Conservation (phyloP, 2,113 vertebrate genomes). For the Mastomys coucha region DNA sequence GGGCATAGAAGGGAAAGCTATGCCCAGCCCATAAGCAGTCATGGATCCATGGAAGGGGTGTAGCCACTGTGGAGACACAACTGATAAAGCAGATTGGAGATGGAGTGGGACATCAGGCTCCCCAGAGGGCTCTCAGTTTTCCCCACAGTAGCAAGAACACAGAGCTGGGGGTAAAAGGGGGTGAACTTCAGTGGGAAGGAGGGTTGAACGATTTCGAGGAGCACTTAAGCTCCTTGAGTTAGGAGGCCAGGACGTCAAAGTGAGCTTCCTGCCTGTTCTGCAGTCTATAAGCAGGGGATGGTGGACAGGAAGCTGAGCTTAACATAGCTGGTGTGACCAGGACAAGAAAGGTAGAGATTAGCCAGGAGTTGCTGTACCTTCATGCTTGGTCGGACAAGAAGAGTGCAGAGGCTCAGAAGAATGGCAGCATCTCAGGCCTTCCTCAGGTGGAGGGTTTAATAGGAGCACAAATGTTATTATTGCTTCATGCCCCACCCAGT, state of each 20-base stretch:
- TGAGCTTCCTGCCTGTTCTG: too few relatives aligned
- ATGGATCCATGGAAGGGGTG: neutral
- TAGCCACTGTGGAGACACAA: neutral
- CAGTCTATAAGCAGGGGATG: too few relatives aligned
- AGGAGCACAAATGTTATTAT: too few relatives aligned
- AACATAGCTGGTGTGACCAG: too few relatives aligned
- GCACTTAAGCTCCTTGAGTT: neutral
- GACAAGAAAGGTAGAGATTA: neutral
- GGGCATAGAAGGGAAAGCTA: too few relatives aligned
- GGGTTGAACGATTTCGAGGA: neutral
- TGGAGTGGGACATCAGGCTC: too few relatives aligned
- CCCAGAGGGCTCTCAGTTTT: neutral
- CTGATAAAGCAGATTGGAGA: neutral
- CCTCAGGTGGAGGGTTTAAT: neutral
- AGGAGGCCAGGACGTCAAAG: neutral
- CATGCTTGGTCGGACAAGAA: too few relatives aligned
- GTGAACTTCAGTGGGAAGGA: neutral
- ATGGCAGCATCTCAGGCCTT: neutral
- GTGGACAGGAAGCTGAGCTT: neutral
- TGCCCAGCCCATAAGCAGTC: fast-evolving
- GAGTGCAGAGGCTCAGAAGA: fast-evolving
- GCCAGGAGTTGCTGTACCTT: fast-evolving
- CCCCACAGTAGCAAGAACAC: neutral
- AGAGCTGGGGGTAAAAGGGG: neutral
- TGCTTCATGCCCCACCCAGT: fast-evolving